These are phyloP conservation scores for Pseudomyrmex sp. DNA, from an alignment of 1,140 invertebrate species.

Conservation along the genomic window DNA sequence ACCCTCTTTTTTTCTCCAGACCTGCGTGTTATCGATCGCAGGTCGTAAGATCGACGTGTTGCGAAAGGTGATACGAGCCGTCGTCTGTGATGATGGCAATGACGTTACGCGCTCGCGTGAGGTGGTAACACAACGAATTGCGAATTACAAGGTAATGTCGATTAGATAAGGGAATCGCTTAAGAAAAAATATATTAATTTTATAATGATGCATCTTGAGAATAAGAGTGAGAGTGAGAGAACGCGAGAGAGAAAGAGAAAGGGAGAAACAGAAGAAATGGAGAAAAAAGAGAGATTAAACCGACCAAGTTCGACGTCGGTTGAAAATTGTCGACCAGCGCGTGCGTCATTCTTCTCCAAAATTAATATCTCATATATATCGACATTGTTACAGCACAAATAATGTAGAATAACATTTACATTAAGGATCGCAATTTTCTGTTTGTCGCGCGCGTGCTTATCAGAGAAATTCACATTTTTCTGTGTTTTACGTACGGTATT, in stretches of 20 bases:
- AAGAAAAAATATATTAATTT: constrained; percentile 49
- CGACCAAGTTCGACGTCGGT: background rate
- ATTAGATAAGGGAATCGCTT: constrained; percentile 58
- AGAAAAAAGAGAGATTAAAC: too few species aligned
- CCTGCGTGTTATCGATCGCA: background rate
- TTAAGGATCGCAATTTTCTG: background rate
- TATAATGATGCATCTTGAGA: constrained; percentile 34
- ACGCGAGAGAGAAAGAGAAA: too few species aligned
- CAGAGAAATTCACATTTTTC: too few species aligned
- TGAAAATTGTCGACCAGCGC: constrained; percentile 38
- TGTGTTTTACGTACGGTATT: too few species aligned
- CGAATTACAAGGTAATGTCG: constrained; percentile 54
- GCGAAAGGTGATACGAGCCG: constrained; percentile 14
- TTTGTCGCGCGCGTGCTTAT: too few species aligned
- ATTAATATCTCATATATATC: constrained; percentile 22
- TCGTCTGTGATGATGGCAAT: constrained; percentile 25
- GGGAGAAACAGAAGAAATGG: too few species aligned
- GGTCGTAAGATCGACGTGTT: constrained; percentile 21
- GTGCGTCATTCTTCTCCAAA: constrained; percentile 16
- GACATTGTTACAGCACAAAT: background rate
- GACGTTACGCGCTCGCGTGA: constrained; percentile 25
- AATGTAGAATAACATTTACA: constrained; percentile 11
- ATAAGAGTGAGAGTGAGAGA: too few species aligned
- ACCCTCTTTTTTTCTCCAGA: background rate
- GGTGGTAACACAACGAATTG: constrained; percentile 69